Evolutionary conservation across 2,113 vertebrate species (phyloP).

Genomic region (Numenius arquata): DNA sequence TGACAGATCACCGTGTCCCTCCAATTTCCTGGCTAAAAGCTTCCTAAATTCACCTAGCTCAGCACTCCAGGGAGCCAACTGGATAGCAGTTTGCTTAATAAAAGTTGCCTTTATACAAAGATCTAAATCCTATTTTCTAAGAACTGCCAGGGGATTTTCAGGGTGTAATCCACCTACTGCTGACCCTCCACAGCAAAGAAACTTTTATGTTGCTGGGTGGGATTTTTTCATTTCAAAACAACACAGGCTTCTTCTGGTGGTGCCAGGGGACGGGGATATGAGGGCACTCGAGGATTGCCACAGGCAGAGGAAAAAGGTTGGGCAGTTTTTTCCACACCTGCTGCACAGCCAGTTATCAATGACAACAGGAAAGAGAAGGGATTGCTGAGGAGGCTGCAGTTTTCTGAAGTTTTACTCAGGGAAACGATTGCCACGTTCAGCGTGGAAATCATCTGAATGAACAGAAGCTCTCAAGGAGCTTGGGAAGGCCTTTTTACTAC

Average conservation of each 20-base stretch:
- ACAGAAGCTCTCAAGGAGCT: not conserved
- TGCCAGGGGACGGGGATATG: not conserved
- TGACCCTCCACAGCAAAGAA: conserved; percentile 11
- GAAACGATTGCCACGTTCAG: fast-evolving
- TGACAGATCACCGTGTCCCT: conserved; percentile 37
- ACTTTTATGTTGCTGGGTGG: not conserved
- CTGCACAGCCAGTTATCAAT: not conserved
- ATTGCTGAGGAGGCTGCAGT: not conserved
- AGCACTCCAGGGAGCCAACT: conserved; percentile 36
- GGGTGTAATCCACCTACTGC: conserved; percentile 39
- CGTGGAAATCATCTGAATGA: not conserved
- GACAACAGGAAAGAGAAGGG: not conserved
- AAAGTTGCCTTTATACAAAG: conserved; percentile 59
- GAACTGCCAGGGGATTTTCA: conserved; percentile 55
- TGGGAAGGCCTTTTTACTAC: not conserved
- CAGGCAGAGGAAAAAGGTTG: not conserved
- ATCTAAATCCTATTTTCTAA: conserved; percentile 67
- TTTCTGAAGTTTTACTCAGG: not conserved
- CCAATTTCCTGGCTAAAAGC: conserved; percentile 56
- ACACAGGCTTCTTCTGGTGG: not conserved
- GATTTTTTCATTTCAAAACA: not conserved
- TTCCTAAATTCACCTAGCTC: conserved; percentile 33
- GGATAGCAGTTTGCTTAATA: conserved; percentile 41
- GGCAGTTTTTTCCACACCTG: not conserved
- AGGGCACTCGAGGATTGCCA: not conserved